phyloP scores from a whole-genome alignment of 1,140 invertebrate species.

The Eupristina koningsbergeri region DNA sequence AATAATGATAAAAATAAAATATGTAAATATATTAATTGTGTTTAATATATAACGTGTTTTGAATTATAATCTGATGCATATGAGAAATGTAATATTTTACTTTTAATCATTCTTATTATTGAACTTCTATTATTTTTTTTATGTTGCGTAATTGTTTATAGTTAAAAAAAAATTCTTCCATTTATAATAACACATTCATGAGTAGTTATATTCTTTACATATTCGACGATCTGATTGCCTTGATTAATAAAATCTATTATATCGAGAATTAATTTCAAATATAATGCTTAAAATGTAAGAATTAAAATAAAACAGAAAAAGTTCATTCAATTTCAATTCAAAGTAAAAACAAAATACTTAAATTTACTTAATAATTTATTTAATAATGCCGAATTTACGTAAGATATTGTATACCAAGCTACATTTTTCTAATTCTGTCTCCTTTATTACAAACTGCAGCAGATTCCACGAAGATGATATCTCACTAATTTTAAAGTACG shows the following conservation, averaged over 20 bases:
- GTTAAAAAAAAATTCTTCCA: no score
- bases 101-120: slow-evolving; percentile 6
- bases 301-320: neutral
- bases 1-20: neutral
- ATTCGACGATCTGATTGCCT: no score
- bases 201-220: neutral
- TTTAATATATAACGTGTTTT: neutral
- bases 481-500: slow-evolving; percentile 35
- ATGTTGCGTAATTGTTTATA: no score
- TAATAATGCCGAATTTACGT: no score
- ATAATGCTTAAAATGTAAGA: neutral
- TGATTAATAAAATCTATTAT: no score
- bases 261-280: no score
- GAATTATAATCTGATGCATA: neutral
- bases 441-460: neutral
- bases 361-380: neutral
- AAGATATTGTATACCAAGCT: neutral
- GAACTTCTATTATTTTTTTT: no score
- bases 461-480: slow-evolving; percentile 20
- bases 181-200: neutral
- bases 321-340: neutral
- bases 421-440: slow-evolving; percentile 19
- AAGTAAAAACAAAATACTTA: neutral
- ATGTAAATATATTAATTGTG: neutral
- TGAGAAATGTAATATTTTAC: slow-evolving; percentile 21